Evolutionary conservation across 2,113 vertebrate genomes (phyloP).

Genomic region (Dasyprocta punctata): DNA sequence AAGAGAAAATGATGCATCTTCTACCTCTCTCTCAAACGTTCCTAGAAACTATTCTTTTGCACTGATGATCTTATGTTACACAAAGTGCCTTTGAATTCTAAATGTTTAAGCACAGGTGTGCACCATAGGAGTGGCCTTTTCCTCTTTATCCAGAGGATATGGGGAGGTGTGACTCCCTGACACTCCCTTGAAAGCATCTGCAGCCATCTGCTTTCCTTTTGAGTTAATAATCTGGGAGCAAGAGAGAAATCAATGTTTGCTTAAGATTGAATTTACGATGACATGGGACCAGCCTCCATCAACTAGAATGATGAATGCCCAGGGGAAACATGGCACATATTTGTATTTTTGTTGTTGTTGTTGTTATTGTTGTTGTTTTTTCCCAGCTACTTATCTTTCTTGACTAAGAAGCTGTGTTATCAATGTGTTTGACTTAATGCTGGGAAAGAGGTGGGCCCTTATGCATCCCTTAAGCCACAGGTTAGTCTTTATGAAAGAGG

Average conservation of each 20-base stretch:
- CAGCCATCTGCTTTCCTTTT: conserved; percentile 1
- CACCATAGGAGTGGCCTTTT: neutral
- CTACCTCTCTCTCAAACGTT: neutral
- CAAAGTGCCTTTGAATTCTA: neutral
- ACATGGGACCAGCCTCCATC: neutral
- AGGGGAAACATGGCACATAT: neutral
- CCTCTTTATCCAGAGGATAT: neutral
- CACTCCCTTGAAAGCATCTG: neutral
- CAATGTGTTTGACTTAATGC: neutral
- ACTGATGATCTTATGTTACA: neutral
- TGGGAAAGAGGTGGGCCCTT: neutral
- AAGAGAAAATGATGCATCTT: neutral
- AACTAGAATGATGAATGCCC: neutral
- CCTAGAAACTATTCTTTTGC: neutral
- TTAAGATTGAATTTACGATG: conserved; percentile 18
- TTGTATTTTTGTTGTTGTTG: neutral
- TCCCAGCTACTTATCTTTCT: neutral
- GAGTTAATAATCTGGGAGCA: neutral
- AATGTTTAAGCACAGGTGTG: neutral
- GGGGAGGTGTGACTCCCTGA: neutral
- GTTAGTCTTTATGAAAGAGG: neutral
- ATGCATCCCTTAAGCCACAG: neutral
- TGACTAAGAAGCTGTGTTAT: neutral
- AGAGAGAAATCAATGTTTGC: conserved; percentile 1
- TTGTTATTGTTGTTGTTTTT: neutral